A percentile compares a stretch with the other conserved stretches of the same genome.
These are phyloP conservation scores for Otus sunia DNA, from an alignment of 2,113 vertebrate species.

Conservation along the genomic window DNA sequence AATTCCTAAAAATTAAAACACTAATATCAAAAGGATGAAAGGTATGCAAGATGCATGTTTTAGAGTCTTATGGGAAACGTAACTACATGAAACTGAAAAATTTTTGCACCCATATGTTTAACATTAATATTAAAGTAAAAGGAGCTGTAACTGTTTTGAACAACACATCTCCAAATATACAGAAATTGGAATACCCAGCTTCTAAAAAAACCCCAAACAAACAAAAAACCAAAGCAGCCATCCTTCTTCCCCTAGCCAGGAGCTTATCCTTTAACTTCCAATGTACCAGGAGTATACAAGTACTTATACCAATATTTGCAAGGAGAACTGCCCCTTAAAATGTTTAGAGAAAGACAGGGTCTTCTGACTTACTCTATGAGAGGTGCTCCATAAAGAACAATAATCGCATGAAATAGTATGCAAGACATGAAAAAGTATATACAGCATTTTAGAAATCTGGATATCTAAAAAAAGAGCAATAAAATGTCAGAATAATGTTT, in stretches of 20 bases:
- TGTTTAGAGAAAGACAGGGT: not conserved
- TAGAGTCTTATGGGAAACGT: not conserved
- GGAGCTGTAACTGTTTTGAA: not conserved
- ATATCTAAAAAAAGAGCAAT: conserved; percentile 80
- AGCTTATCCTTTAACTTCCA: not conserved
- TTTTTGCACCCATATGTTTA: not conserved
- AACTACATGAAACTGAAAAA: not conserved
- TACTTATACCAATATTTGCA: not conserved
- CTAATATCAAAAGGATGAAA: not conserved
- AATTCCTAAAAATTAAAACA: not conserved
- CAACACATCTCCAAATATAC: not conserved
- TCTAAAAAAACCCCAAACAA: not conserved
- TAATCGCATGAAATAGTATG: conserved; percentile 87
- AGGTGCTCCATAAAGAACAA: conserved; percentile 94
- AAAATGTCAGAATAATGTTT: conserved; percentile 29
- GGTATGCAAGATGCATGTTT: not conserved
- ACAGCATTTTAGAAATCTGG: conserved; percentile 86
- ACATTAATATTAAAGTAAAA: not conserved
- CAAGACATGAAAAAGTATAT: conserved; percentile 92
- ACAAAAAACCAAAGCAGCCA: not conserved
- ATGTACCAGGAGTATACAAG: not conserved
- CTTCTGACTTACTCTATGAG: conserved; percentile 90
- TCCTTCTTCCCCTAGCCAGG: not conserved
- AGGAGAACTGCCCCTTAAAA: conserved; percentile 10
- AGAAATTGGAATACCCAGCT: not conserved